phyloP scores from a whole-genome alignment of 2,888 invertebrate species.

The Ormyrus labotus region DNA sequence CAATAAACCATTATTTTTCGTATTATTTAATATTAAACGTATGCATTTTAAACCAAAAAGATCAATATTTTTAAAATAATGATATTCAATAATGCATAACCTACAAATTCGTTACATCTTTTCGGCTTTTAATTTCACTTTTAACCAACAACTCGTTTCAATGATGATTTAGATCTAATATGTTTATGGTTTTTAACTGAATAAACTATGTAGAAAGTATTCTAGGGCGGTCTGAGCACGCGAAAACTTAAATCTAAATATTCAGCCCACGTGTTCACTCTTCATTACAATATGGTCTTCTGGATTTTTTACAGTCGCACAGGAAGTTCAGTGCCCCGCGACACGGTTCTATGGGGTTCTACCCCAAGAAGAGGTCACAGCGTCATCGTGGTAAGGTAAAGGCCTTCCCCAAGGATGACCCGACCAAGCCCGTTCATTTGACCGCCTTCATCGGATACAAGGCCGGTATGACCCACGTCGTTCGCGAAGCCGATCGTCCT shows the following conservation, averaged over 20 bases:
- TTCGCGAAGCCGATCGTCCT: slow-evolving; percentile 98
- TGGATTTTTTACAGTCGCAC: slow-evolving; percentile 87
- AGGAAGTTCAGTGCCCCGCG: slow-evolving; percentile 99
- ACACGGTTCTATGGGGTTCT: slow-evolving; percentile 99
- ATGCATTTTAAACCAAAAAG: too few species aligned
- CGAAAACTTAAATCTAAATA: slow-evolving; percentile 24
- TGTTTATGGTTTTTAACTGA: slow-evolving; percentile 85
- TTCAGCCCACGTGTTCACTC: slow-evolving; percentile 39
- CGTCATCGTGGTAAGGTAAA: slow-evolving; percentile 99
- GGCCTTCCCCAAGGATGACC: slow-evolving; percentile 99
- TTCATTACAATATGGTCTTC: slow-evolving; percentile 15
- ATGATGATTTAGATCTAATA: slow-evolving; percentile 82
- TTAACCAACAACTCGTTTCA: background rate
- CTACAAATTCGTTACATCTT: background rate
- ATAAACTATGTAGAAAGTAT: slow-evolving; percentile 79
- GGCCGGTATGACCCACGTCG: slow-evolving; percentile 99
- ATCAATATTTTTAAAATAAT: too few species aligned
- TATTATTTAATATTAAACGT: background rate
- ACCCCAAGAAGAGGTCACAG: slow-evolving; percentile 97
- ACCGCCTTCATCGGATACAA: slow-evolving; percentile 99
- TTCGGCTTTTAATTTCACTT: background rate
- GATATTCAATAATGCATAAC: too few species aligned
- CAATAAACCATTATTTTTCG: background rate
- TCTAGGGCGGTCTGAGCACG: slow-evolving; percentile 86
- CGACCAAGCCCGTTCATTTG: slow-evolving; percentile 96